Conservation (phyloP, 2,888 invertebrate genomes). For the Rotaria sp. region DNA sequence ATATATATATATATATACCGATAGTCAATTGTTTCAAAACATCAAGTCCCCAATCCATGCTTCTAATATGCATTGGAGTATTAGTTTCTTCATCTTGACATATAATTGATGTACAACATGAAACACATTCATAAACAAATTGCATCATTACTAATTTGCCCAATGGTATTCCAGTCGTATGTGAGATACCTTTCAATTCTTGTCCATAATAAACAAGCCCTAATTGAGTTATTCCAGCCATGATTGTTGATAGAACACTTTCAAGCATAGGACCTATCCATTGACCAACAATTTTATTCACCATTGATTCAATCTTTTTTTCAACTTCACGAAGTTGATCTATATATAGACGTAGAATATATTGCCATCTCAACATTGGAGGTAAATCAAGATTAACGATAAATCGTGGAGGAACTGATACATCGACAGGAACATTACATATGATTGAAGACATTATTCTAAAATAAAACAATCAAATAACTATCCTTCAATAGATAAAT, state of each 20-base stretch:
- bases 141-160: slow-evolving; percentile 6
- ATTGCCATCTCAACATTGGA: not conserved
- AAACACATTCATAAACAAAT: slow-evolving; percentile 26
- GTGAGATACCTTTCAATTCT: slow-evolving; percentile 10
- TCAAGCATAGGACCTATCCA: not conserved
- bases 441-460: slow-evolving; percentile 4
- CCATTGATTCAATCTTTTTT: not conserved
- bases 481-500: too few species aligned
- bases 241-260: not conserved
- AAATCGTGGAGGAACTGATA: not conserved
- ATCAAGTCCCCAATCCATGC: slow-evolving; percentile 18
- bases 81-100: not conserved
- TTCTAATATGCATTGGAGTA: slow-evolving; percentile 12
- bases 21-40: slow-evolving; percentile 13
- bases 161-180: not conserved
- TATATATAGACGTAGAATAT: not conserved
- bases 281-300: not conserved
- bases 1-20: not conserved
- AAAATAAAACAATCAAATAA: not conserved
- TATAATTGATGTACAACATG: slow-evolving; percentile 10
- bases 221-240: not conserved
- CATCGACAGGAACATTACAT: not conserved
- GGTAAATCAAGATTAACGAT: slow-evolving; percentile 14
- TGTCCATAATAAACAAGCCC: slow-evolving; percentile 17
- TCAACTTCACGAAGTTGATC: slow-evolving; percentile 23